Evolutionary conservation across 2,797 vertebrate species (phyloP), one percentile per base, ranked within the genome.

Genomic region (Acrossocheilus fasciatus): DNA sequence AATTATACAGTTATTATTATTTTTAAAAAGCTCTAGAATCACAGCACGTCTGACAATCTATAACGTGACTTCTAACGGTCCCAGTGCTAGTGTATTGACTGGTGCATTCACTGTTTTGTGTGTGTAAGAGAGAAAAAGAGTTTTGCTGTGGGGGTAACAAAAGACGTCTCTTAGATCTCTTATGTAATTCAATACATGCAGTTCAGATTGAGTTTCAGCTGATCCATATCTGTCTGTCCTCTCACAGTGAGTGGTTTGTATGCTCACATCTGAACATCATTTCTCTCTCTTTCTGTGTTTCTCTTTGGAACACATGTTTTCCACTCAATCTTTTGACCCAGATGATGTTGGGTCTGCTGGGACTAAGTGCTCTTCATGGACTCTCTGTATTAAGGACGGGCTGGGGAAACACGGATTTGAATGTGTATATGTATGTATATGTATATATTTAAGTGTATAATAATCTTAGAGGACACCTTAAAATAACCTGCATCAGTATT

Each of bases 281-380:
- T 72, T 79, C 81, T 87, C 74, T 82, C 85, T 82, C 70, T 81
- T 43, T 86, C 45, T 76, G 26, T 77, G 62, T 83, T 62, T 69
- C 81, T 87, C 52, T 78, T 50, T 26, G 36, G 18, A 80, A 80
- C 88, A 87, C 75, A 87, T 87, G 83, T 86, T 89, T 83, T 81
- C 52, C 74, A 74, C 76, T 89, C 80, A 72, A 62, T 86, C 88
- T 89, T 83, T 83, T 86, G 81, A 87, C 88, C 88, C 87, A 86
- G 83, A 87, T 84, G 86, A 84, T 89, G 86, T 83, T 74, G 79
- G 83, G 75, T 66, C 84, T 83, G 64, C 80, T 79, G 47, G 83
- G 83, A 87, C 26, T 77, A 81, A 64, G 80, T 80, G 64, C 54
- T 74, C 86, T 80, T 83, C 84, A 83, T 86, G 85, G 79, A 11